Conservation (phyloP, 2,113 vertebrate genomes). For the Lophochroa leadbeateri region DNA sequence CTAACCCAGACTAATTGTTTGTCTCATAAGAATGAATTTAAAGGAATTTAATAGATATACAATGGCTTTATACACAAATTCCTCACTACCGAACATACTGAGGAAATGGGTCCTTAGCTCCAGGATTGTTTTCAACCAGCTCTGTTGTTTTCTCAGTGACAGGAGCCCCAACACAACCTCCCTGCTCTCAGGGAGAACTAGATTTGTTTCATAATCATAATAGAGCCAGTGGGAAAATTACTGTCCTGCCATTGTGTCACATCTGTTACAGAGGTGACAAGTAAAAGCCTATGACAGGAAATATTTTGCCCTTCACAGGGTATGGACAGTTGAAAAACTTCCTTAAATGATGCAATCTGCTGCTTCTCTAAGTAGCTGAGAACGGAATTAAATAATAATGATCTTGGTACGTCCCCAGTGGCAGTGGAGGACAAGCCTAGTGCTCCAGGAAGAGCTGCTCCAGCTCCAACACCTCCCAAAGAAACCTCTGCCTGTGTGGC, state of each 20-base stretch:
- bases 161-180: not conserved
- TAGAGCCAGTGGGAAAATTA: not conserved
- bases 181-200: not conserved
- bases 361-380: not conserved
- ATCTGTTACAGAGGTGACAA: not conserved
- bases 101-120: not conserved
- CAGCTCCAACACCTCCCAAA: not conserved
- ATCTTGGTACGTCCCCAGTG: fast-evolving
- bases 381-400: not conserved
- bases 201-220: not conserved
- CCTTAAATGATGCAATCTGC: not conserved
- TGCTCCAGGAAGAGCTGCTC: not conserved
- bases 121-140: not conserved
- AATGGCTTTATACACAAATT: not conserved
- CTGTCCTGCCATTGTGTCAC: not conserved
- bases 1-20: not conserved
- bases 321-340: not conserved
- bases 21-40: not conserved
- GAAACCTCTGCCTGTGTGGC: not conserved
- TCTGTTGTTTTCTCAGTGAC: not conserved
- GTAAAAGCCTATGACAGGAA: not conserved
- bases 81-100: not conserved
- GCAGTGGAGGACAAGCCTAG: not conserved
- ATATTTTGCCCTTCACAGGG: not conserved
- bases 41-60: not conserved